Evolutionary conservation across 2,113 vertebrate genomes (phyloP), one percentile per base, ranked within the genome.

Genomic region (Seriola quinqueradiata): DNA sequence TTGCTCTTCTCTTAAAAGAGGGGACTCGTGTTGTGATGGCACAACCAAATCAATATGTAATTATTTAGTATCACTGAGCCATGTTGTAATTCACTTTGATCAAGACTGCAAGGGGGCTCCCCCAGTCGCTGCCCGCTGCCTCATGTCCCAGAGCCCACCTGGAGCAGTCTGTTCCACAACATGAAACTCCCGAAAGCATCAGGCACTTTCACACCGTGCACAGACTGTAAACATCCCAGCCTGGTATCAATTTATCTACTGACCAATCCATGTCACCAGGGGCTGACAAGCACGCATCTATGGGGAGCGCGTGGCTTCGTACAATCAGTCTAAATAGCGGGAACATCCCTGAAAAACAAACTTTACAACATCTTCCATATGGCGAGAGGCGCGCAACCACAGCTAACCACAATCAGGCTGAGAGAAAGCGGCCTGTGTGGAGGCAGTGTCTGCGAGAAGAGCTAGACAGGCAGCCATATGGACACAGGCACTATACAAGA

Each of bases 381-480:
- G 93, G 90, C 71, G 74, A 44, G 86, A 83, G 83, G 90, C 58
- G 66, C 44, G 71, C 83, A 83, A 59, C 59, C 77, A 54, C 93
- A 93, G 94, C 90, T 93, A 95, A 93, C 92, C 91, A 86, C 91
- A 70, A 90, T 94, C 93, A 89, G 92, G 93, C 32, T 94, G 95
- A 91, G 95, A 85, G 80, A 52, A 68, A 92, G 93, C 86, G 84
- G 94, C 91, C 90, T 17, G 95, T 92, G 89, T 85, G 94, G 91
- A 94, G 90, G 91, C 83, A 77, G 83, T 76, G 94, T 94, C 94
- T 95, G 93, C 70, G 92, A 91, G 90, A 85, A 95, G 95, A 96
- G 95, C 83, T 91, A 96, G 95, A 96, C 96, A 95, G 94, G 91
- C 81, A 80, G 94, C 97, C 97, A 97, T 97, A 97, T 97, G 97